phyloP scores from a whole-genome alignment of 2,113 vertebrate species.

The Chionomys nivalis region DNA sequence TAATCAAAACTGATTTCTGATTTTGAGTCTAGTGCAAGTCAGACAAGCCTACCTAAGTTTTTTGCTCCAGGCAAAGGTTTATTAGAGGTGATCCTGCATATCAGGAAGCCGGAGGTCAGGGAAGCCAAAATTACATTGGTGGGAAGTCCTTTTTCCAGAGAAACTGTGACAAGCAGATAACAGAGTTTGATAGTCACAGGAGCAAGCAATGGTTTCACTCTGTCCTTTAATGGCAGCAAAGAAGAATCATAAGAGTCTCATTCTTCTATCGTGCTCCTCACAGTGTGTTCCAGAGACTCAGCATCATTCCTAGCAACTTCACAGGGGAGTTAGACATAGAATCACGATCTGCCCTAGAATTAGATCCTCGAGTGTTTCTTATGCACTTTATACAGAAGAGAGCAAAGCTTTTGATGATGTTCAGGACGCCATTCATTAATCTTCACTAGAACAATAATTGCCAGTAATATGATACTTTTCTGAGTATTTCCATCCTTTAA shows the following conservation, averaged over 20 bases:
- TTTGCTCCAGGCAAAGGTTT: not conserved
- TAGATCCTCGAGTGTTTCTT: not conserved
- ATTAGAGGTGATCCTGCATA: not conserved
- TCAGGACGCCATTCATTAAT: not conserved
- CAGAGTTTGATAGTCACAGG: not conserved
- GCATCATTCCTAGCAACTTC: not conserved
- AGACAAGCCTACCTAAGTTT: not conserved
- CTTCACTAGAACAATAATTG: not conserved
- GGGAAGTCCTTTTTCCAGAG: not conserved
- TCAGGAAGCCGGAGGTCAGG: not conserved
- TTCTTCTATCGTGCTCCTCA: not conserved
- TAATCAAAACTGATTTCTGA: slow-evolving; percentile 43
- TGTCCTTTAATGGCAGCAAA: not conserved
- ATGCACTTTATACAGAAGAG: not conserved
- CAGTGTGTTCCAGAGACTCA: not conserved
- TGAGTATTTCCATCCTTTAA: slow-evolving; percentile 24
- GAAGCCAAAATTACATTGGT: not conserved
- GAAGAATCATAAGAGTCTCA: not conserved
- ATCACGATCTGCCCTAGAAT: not conserved
- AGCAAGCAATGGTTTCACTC: not conserved
- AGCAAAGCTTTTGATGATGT: not conserved
- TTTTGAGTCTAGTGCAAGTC: not conserved
- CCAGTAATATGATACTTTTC: not conserved
- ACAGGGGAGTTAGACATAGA: not conserved
- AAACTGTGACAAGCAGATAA: not conserved